Base-by-base conservation (phyloP, 2,888 invertebrate species). In the Raillietiella orientalis region DNA sequence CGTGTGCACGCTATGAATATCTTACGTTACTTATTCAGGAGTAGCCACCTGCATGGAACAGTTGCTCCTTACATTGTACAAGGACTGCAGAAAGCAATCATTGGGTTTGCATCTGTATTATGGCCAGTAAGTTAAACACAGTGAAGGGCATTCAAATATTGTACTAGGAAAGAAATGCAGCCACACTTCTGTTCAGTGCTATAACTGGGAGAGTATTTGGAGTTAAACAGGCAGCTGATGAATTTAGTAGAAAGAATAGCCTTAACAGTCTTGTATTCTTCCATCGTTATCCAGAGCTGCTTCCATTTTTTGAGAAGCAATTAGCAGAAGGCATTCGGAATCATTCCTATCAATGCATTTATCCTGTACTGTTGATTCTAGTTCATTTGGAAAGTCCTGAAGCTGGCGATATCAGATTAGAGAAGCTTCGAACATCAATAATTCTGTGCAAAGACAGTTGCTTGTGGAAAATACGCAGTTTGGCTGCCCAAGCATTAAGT, bases 1-100 rank as follows among this genome's bases (percentile, higher is more conserved):
- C n/a, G n/a, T n/a, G n/a, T n/a, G n/a, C 87, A 84, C 46, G 60
- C 70, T n/a, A 45, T 75, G 36, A 84, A 90, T 45, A 67, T 82
- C 27, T 48, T 87, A 34, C 55, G 82, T 34, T 65, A 71, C 1
- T 44, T 90, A 21, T 70, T 62, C 41, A 58, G 70, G 17, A 66
- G 71, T 44, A 57, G 70, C 3, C 56, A 62, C 33, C 52, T 90
- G 21, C 63, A 64, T 9, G 71, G 72, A 31, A 47, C 57, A 30
- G 60, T 70, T 1, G 53, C 56, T 22, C 53, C 59, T 3, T 69
- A 61, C 44, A 57, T 72, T 6, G 61, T 59, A 0, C 54, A 55
- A 21, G 72, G 65, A 11, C 50, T 82, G 2, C 50, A 59, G 34
- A 55, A 61, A 4, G 66, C 79, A 3, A 53, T 84, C 14, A 45